These are phyloP conservation scores for Gephyroberyx darwinii DNA, from an alignment of 2,797 vertebrate species.

Conservation along the genomic window DNA sequence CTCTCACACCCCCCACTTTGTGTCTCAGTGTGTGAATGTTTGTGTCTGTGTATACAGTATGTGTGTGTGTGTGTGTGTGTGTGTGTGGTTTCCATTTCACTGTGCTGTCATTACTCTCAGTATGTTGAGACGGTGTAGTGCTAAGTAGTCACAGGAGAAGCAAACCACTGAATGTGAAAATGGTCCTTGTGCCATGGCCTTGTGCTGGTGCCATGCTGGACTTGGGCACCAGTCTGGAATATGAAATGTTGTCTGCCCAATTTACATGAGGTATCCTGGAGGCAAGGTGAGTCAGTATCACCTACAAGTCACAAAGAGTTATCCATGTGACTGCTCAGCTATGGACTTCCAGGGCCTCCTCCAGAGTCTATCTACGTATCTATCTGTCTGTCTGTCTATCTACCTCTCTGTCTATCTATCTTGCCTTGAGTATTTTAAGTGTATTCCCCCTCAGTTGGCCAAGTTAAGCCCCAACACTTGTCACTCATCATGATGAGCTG, in stretches of 20 bases:
- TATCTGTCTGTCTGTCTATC: not conserved
- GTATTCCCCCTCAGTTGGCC: too few species aligned
- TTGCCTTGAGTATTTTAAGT: too few species aligned
- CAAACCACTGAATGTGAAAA: slow-evolving; percentile 50
- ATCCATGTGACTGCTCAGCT: not conserved
- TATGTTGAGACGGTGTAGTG: slow-evolving; percentile 39
- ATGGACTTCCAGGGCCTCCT: not conserved
- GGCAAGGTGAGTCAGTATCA: slow-evolving; percentile 51
- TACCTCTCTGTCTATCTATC: not conserved
- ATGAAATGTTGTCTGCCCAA: slow-evolving; percentile 33
- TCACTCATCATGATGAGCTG: too few species aligned
- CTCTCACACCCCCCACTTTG: slow-evolving; percentile 19
- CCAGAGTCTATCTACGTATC: not conserved
- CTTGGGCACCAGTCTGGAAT: slow-evolving; percentile 40
- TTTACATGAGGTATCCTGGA: slow-evolving; percentile 46
- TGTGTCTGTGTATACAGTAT: not conserved
- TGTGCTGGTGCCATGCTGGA: slow-evolving; percentile 29
- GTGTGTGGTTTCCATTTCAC: slow-evolving; percentile 24
- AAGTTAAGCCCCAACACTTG: too few species aligned
- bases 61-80: not conserved
- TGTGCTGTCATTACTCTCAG: slow-evolving; percentile 28
- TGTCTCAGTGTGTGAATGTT: slow-evolving; percentile 24
- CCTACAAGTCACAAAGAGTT: slow-evolving; percentile 30
- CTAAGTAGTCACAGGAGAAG: slow-evolving; percentile 48
- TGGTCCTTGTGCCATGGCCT: slow-evolving; percentile 39